Evolutionary conservation across 1,140 invertebrate genomes (phyloP).

Genomic region (Ectropis grisescens): DNA sequence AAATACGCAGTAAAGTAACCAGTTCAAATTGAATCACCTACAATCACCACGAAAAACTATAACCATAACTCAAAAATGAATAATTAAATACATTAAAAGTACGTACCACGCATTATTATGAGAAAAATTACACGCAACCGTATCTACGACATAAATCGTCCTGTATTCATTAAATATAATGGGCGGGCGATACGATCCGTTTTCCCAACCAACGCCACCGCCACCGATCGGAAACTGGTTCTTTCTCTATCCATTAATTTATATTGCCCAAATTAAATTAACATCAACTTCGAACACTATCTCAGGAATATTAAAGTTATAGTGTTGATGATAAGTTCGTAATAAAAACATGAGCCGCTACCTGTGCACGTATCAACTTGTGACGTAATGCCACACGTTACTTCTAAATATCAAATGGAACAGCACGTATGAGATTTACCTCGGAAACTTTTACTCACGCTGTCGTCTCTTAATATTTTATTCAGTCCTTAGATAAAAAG

Average conservation of each 20-base stretch:
- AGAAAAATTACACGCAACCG: conserved; percentile 28
- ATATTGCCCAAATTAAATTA: conserved; percentile 41
- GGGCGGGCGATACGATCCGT: conserved; percentile 30
- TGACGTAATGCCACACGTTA: conserved; percentile 2
- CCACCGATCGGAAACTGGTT: conserved; percentile 30
- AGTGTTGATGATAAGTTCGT: conserved; percentile 4
- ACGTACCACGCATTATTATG: conserved; percentile 11
- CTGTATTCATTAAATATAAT: conserved; percentile 47
- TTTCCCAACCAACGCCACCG: conserved; percentile 20
- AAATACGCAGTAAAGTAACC: too few relatives aligned
- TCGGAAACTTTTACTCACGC: too few relatives aligned
- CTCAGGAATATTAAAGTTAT: conserved; percentile 13
- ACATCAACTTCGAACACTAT: conserved; percentile 27
- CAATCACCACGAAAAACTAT: conserved; percentile 23
- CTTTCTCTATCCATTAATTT: conserved; percentile 29
- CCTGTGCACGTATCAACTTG: neutral
- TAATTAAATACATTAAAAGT: conserved; percentile 15
- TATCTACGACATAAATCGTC: conserved; percentile 32
- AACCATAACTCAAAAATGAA: conserved; percentile 28
- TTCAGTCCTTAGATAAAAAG: conserved; percentile 28
- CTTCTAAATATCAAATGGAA: neutral
- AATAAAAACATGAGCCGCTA: too few relatives aligned
- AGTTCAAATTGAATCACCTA: too few relatives aligned
- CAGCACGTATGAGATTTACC: too few relatives aligned
- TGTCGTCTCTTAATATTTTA: too few relatives aligned